phyloP scores from a whole-genome alignment of 2,113 vertebrate species.

The Hydropotes inermis region DNA sequence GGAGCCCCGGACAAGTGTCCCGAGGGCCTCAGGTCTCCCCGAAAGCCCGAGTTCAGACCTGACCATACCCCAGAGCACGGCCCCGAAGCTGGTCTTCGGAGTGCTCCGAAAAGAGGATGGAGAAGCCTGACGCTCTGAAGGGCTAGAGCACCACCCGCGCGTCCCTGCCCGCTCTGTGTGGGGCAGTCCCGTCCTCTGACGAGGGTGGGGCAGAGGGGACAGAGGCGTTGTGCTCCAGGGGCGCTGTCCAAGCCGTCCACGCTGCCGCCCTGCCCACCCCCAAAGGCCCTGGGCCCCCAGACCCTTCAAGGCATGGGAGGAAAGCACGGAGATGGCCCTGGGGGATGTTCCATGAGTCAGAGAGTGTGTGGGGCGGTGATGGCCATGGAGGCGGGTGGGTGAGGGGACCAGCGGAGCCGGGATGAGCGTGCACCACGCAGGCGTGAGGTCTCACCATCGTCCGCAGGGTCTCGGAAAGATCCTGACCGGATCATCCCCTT shows the following conservation, averaged over 20 bases:
- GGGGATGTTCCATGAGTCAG: conserved; percentile 12
- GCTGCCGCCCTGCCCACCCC: background rate
- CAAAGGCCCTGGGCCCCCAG: conserved; percentile 49
- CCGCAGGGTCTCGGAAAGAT: conserved; percentile 93
- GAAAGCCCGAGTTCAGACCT: background rate
- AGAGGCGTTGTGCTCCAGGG: background rate
- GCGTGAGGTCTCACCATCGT: conserved; percentile 88
- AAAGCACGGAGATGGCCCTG: conserved; percentile 53
- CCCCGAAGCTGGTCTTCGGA: background rate
- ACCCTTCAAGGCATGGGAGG: conserved; percentile 38
- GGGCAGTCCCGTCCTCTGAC: background rate
- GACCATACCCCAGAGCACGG: background rate
- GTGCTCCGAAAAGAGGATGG: background rate
- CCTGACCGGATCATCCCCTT: conserved; percentile 96
- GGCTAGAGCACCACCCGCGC: background rate
- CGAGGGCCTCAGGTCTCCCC: background rate
- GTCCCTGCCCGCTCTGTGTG: background rate
- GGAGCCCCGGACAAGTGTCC: background rate
- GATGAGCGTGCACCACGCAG: conserved; percentile 63
- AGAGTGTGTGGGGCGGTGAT: conserved; percentile 1
- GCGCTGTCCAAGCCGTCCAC: background rate
- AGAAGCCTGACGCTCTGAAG: background rate
- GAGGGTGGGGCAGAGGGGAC: background rate
- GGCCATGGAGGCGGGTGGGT: background rate
- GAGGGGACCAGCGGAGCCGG: conserved; percentile 52